Percentiles rank a stretch among this genome's conserved stretches.
phyloP scores from a whole-genome alignment of 2,888 invertebrate species.

The Philhelius pedissequus region DNA sequence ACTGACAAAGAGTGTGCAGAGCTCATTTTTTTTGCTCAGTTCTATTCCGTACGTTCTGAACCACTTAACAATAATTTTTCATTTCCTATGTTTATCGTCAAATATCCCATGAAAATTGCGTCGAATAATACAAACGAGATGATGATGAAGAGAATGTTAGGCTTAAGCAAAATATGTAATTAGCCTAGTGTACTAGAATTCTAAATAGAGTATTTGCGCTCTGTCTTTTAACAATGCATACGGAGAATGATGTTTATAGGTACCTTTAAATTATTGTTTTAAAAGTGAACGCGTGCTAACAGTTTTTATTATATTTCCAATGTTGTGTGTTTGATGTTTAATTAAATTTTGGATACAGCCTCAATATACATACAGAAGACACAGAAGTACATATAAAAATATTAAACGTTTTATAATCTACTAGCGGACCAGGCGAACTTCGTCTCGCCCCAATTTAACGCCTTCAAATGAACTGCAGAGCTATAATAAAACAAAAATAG shows the following conservation, averaged over 20 bases:
- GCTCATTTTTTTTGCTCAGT: background rate
- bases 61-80: constrained; percentile 60
- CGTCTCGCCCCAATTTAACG: too few species aligned
- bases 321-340: background rate
- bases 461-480: too few species aligned
- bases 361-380: too few species aligned
- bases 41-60: constrained; percentile 29
- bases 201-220: constrained; percentile 18
- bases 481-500: too few species aligned
- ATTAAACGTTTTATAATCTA: too few species aligned
- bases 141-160: constrained; percentile 18
- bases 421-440: too few species aligned
- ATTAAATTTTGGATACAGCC: too few species aligned
- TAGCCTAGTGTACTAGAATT: constrained; percentile 52
- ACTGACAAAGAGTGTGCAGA: background rate
- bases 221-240: background rate
- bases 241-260: background rate
- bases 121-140: background rate
- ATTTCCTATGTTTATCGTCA: constrained; percentile 44
- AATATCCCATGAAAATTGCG: constrained; percentile 28
- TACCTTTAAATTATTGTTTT: background rate
- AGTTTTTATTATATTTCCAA: background rate
- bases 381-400: too few species aligned
- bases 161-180: constrained; percentile 26
- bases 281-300: background rate